Evolutionary conservation across 2,797 vertebrate species (phyloP), one percentile per base, ranked within the genome.

Genomic region (Staurois parvus): DNA sequence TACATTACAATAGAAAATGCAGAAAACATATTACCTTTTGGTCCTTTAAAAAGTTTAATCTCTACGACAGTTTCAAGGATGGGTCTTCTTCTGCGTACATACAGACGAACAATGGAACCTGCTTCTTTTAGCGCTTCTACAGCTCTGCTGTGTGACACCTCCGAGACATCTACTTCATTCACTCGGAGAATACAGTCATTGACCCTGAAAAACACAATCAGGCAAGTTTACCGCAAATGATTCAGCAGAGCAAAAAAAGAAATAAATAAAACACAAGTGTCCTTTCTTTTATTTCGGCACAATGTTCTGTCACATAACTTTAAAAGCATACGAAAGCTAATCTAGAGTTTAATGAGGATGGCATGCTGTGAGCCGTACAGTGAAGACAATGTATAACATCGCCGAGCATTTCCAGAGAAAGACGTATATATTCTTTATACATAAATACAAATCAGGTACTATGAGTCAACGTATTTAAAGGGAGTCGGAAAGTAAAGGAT

Each of bases 101-200:
- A 99, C 48, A 99, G 92, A 0, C 96, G 93, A 5, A 99, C 98
- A 0, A 98, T 98, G 26, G 97, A 99, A 0, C 98, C 98, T 0
- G 98, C 98, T 73, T 98, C 97, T 89, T 99, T 99, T 28, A 99
- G 94, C 4, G 98, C 98, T 89, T 99, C 98, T 48, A 99, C 98
- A 0, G 98, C 98, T 89, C 97, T 96, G 91, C 97, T 98, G 93
- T 99, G 98, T 2, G 96, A 98, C 6, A 99, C 97, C 83, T 98
- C 97, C 0, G 96, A 98, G 75, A 99, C 98, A 0, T 99, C 97
- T 0, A 96, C 93, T 37, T 99, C 98, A 4, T 99, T 99, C 92
- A 99, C 98, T 88, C 97, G 94, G 87, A 99, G 91, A 91, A 99
- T 99, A 90, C 98, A 99, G 84, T 99, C 98, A 0, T 99, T 99